A percentile compares a stretch with the other conserved stretches of the same genome.
Conservation (phyloP, 2,797 vertebrate genomes). For the Acipenser transmontanus region DNA sequence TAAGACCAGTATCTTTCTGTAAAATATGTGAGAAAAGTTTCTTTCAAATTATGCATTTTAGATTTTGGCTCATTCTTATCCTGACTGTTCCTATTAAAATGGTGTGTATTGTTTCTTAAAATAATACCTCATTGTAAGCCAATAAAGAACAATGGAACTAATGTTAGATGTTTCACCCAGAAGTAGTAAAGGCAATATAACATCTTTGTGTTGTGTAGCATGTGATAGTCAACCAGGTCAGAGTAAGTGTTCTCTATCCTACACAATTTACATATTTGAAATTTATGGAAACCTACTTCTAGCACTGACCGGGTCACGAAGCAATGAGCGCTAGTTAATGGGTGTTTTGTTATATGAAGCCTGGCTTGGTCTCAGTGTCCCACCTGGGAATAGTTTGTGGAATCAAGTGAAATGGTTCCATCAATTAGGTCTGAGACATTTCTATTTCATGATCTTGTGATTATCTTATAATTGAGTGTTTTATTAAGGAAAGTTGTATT, state of each 20-base stretch:
- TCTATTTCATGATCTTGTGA: too few relatives aligned
- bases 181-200: neutral
- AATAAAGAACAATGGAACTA: slow-evolving; percentile 3
- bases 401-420: too few relatives aligned
- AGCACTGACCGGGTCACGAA: neutral
- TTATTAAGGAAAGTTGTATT: too few relatives aligned
- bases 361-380: too few relatives aligned
- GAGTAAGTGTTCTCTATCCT: neutral
- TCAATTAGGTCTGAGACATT: too few relatives aligned
- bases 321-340: too few relatives aligned
- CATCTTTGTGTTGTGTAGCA: neutral
- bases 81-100: neutral
- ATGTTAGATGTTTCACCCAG: neutral
- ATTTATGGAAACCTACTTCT: slow-evolving; percentile 1
- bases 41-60: neutral
- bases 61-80: neutral
- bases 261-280: slow-evolving; percentile 3
- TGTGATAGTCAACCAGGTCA: slow-evolving; percentile 1
- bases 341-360: too few relatives aligned
- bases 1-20: neutral
- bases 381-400: too few relatives aligned
- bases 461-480: too few relatives aligned
- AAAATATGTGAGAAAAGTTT: neutral
- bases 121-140: neutral
- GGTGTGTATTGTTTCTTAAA: slow-evolving; percentile 1